Conservation (phyloP, 2,888 invertebrate species). For the Tridacna crocea region DNA sequence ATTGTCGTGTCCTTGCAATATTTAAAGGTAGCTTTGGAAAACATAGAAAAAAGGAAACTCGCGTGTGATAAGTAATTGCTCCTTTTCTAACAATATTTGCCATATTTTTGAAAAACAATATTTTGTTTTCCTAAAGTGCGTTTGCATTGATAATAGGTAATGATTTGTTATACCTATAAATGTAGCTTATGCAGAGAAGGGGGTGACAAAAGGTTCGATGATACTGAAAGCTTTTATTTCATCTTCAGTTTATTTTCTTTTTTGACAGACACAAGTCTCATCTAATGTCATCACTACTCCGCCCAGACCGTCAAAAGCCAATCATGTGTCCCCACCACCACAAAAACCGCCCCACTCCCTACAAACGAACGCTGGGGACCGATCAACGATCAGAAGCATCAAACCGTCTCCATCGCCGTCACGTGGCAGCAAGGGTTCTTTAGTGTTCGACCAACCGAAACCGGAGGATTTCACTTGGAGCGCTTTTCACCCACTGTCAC, state of each 20-base stretch:
- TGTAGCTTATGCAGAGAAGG: too few relatives aligned
- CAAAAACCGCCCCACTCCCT: constrained; percentile 17
- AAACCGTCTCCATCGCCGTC: constrained; percentile 62
- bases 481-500: constrained; percentile 74
- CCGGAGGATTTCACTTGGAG: constrained; percentile 72
- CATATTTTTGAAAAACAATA: too few relatives aligned
- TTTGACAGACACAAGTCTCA: constrained; percentile 21
- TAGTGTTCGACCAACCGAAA: constrained; percentile 54
- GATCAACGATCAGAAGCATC: constrained; percentile 15
- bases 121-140: too few relatives aligned
- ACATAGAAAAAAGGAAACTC: too few relatives aligned
- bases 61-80: too few relatives aligned
- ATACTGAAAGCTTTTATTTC: background rate
- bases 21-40: too few relatives aligned
- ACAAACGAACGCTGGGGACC: constrained; percentile 1
- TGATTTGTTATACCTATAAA: too few relatives aligned
- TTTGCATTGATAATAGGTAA: too few relatives aligned
- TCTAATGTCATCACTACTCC: constrained; percentile 22
- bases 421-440: constrained; percentile 57
- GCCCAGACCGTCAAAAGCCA: constrained; percentile 43
- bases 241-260: background rate
- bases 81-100: too few relatives aligned
- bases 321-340: constrained; percentile 42
- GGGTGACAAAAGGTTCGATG: too few relatives aligned
- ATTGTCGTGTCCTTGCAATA: too few relatives aligned